Evolutionary conservation across 2,888 invertebrate species (phyloP).

Genomic region (Troides helena): DNA sequence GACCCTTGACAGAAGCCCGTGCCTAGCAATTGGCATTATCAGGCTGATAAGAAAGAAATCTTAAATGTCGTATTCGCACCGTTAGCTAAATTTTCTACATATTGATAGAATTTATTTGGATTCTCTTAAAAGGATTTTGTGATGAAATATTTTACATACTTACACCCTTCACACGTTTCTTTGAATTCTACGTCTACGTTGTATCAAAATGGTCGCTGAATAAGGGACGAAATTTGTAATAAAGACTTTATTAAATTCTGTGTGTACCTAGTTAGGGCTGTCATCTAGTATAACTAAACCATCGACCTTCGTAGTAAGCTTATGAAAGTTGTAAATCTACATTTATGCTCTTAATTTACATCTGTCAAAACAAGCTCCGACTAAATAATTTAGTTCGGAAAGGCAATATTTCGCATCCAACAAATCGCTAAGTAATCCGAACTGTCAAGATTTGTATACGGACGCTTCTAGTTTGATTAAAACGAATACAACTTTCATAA

Average conservation of each 20-base stretch:
- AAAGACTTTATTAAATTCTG: neutral
- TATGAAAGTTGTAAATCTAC: neutral
- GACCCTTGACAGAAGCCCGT: no score
- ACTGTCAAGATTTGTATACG: conserved; percentile 2
- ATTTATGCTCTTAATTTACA: conserved; percentile 3
- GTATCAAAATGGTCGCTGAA: neutral
- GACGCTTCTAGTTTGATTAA: neutral
- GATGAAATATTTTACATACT: neutral
- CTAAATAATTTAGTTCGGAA: conserved; percentile 1
- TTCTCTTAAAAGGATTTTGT: neutral
- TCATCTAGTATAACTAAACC: neutral
- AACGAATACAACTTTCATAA: conserved; percentile 1
- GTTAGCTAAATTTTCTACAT: no score
- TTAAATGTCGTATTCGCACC: no score
- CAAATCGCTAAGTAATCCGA: neutral
- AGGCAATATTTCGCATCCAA: neutral
- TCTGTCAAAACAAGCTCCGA: conserved; percentile 1
- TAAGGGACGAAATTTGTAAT: neutral
- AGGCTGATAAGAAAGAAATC: no score
- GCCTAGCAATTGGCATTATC: no score
- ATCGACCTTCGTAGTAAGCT: neutral
- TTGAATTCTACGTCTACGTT: neutral
- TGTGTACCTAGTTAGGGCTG: neutral
- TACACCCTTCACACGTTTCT: neutral
- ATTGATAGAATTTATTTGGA: neutral